These are phyloP conservation scores for Cryptosula pallasiana DNA, from an alignment of 2,888 invertebrate species.

Conservation along the genomic window DNA sequence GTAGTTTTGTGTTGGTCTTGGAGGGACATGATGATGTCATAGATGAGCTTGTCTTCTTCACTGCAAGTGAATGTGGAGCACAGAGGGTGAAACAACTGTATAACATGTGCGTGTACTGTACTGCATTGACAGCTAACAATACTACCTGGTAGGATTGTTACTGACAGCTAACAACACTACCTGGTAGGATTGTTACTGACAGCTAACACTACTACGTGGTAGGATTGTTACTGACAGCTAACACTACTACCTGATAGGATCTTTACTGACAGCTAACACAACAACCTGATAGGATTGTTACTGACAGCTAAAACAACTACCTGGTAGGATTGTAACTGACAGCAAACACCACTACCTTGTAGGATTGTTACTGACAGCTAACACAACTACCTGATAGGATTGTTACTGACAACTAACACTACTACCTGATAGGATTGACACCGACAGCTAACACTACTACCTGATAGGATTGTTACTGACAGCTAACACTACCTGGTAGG, in stretches of 20 bases:
- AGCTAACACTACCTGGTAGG: background rate
- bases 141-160: background rate
- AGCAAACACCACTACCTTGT: background rate
- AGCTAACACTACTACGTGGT: background rate
- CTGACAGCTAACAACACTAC: background rate
- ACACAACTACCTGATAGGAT: background rate
- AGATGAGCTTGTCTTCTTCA: constrained; percentile 16
- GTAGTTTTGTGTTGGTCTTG: constrained; percentile 9
- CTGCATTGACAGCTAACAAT: background rate
- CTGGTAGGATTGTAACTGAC: background rate
- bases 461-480: background rate
- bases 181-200: background rate
- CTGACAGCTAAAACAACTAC: too few relatives aligned
- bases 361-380: background rate
- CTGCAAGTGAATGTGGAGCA: background rate
- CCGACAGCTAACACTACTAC: background rate
- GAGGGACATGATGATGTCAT: constrained; percentile 23
- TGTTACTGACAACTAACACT: background rate
- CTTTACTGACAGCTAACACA: too few relatives aligned
- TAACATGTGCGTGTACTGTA: too few relatives aligned
- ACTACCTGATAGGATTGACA: background rate
- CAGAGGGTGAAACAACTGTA: too few relatives aligned
- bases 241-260: background rate
- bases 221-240: background rate
- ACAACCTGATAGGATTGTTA: too few relatives aligned